Base-by-base conservation (phyloP, 2,888 invertebrate genomes). In the Pterostichus madidus region DNA sequence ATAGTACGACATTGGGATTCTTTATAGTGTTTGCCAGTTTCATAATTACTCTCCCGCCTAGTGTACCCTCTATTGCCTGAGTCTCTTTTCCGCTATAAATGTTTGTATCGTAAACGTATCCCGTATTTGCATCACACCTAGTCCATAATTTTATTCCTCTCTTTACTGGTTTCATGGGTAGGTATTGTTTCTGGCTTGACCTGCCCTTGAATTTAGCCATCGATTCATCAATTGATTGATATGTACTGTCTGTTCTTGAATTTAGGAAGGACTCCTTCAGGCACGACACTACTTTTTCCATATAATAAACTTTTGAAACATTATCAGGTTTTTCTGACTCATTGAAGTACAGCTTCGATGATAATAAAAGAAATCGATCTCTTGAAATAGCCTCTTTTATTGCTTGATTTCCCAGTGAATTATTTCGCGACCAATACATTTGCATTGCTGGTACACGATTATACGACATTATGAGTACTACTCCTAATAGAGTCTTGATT, bases 1-100 rank as follows among this genome's bases (percentile, higher is more conserved):
- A 84, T 44, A 84, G 52, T 39, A 53, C 68, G 75, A 81, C 79
- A 77, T 85, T 39, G 15, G 84, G 79, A 56, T 35, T 83, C 83
- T 31, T 83, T n/a, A 85, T 73, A 59, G 85, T 86, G 68, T 79
- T 56, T 44, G 59, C 78, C 83, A 85, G 85, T 78, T 84, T 84
- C 13, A 81, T 79, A 35, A 85, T 85, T 56, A 86, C 85, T 77
- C 84, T 83, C 83, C 85, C 85, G 32, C 85, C 84, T 52, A 86
- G 77, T 78, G 85, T 85, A 56, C 44, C 77, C 31, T 77, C 77
- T 15, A 35, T 44, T 8, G 24, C 76, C 44, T 78, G 79, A 68
- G 73, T 76, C 80, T 84, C 84, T 59, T 44, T 56, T 46, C 84
- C 73, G 15, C 79, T 59, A 52, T 84, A 85, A n/a, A 84, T 84